Evolutionary conservation across 2,113 vertebrate genomes (phyloP).

Genomic region (Rhagologus leucostigma): DNA sequence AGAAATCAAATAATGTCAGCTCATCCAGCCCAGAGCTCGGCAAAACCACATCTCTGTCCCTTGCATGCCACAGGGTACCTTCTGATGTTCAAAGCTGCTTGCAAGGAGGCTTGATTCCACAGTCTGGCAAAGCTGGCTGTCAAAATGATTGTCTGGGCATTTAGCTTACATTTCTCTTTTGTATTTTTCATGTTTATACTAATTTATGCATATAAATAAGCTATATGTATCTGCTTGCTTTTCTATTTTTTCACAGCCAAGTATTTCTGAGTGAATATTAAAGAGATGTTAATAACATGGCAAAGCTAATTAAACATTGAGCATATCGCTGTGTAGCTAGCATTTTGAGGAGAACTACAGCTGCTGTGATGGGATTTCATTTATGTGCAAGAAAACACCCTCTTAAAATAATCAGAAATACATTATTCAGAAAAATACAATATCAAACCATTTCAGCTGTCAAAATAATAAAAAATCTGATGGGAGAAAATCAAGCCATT

Average conservation of each 20-base stretch:
- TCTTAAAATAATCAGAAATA: slow-evolving; percentile 22
- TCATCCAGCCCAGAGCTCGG: not conserved
- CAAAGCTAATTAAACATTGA: slow-evolving; percentile 47
- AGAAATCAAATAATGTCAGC: not conserved
- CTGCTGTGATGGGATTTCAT: slow-evolving; percentile 7
- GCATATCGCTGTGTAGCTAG: not conserved
- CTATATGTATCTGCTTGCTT: not conserved
- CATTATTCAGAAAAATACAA: slow-evolving; percentile 17
- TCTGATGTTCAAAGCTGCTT: not conserved
- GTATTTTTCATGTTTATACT: not conserved
- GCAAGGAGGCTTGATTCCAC: not conserved
- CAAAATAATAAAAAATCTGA: not conserved
- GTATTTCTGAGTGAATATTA: slow-evolving; percentile 25
- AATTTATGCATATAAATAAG: slow-evolving; percentile 13
- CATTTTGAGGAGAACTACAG: slow-evolving; percentile 37
- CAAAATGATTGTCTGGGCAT: not conserved
- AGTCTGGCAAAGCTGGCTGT: not conserved
- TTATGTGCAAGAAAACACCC: not conserved
- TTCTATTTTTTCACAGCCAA: not conserved
- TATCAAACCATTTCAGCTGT: slow-evolving; percentile 6
- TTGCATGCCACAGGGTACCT: not conserved
- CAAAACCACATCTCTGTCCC: not conserved
- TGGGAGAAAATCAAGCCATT: not conserved
- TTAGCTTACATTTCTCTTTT: not conserved
- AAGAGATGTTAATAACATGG: slow-evolving; percentile 19